Evolutionary conservation across 2,888 invertebrate species (phyloP).

Genomic region (Eueremaeus valkanovi): DNA sequence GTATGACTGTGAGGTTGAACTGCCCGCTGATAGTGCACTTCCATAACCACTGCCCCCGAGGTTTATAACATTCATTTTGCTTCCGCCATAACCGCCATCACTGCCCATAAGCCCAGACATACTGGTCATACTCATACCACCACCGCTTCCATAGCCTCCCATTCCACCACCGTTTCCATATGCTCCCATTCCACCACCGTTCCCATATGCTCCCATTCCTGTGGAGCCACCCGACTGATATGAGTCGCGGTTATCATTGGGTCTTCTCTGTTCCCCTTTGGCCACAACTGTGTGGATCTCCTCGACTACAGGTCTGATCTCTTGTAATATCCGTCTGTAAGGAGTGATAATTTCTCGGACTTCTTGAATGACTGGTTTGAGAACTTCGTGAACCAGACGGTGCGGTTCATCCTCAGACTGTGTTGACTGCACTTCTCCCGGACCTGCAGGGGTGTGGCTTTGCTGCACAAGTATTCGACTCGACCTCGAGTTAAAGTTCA

Average conservation of each 20-base stretch:
- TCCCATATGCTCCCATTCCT: conserved; percentile 32
- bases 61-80: conserved; percentile 22
- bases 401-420: conserved; percentile 23
- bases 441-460: not conserved
- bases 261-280: not conserved
- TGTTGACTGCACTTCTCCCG: conserved; percentile 1
- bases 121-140: not conserved
- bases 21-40: too few species aligned
- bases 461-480: not conserved
- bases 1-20: too few species aligned
- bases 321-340: conserved; percentile 10
- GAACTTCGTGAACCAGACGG: conserved; percentile 12
- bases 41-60: not conserved
- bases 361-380: conserved; percentile 30
- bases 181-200: not conserved
- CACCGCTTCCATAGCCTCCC: not conserved
- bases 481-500: conserved; percentile 14
- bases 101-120: not conserved
- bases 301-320: not conserved
- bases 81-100: not conserved
- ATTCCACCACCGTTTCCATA: conserved; percentile 34
- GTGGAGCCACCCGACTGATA: too few species aligned
- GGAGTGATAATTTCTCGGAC: conserved; percentile 21
- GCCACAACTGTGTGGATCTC: conserved; percentile 23
- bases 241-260: not conserved